Conservation (phyloP, 2,797 vertebrate species). For the Chrysocyon brachyurus region DNA sequence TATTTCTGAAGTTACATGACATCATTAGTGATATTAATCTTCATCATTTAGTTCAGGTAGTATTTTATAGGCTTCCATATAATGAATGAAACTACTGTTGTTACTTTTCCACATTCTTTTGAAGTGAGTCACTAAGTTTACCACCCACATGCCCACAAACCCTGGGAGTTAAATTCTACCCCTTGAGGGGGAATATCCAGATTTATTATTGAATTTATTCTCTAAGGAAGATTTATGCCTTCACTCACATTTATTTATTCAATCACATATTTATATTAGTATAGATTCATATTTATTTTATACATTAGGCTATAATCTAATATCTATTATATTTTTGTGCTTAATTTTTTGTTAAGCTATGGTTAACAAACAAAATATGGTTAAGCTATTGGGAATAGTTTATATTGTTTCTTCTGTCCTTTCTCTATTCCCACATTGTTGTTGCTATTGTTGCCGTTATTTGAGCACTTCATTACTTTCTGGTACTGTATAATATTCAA, state of each 20-base stretch:
- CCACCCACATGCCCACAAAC: too few species aligned
- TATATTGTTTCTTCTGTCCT: not conserved
- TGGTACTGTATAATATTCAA: not conserved
- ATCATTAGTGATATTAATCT: not conserved
- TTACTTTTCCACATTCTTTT: not conserved
- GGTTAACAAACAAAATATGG: too few species aligned
- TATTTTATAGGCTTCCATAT: not conserved
- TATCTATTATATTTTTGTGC: not conserved
- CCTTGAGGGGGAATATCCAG: not conserved
- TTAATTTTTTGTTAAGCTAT: not conserved
- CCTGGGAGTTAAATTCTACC: not conserved
- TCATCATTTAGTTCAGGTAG: not conserved
- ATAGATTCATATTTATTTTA: not conserved
- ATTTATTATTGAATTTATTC: not conserved
- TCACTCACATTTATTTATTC: not conserved
- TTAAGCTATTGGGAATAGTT: not conserved
- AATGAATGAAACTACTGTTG: not conserved
- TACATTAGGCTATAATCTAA: not conserved
- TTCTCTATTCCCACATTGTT: not conserved
- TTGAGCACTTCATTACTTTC: not conserved
- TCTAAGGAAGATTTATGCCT: not conserved
- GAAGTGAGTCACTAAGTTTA: not conserved
- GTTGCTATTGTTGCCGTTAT: not conserved
- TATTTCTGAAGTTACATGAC: not conserved
- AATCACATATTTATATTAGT: not conserved